Evolutionary conservation across 2,888 invertebrate species (phyloP), one percentile per base, ranked within the genome.

Genomic region (Leptopilina drosophilae): DNA sequence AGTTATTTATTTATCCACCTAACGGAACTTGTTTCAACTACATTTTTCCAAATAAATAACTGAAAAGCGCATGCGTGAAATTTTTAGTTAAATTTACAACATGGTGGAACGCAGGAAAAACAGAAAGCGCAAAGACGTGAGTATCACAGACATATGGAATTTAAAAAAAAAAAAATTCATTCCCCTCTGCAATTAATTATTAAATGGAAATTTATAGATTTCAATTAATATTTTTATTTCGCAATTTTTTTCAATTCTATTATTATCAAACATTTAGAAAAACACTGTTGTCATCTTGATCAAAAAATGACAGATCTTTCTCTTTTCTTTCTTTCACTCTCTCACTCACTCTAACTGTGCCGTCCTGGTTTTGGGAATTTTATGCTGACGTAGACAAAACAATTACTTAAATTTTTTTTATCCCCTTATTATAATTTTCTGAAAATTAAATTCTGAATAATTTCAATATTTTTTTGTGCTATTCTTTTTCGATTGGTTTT

Each of bases 31-130:
- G 4, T 1, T 11, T 9, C 49, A 49, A 49, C 49, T 49, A 49
- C 49, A 49, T 49, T 33, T 33, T 33, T 9, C 12, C 11, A 12
- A 12, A 49, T 11, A 49, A 2, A 46, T 11, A 66, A 66, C 15
- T 46, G 14, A 26, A 56, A 33, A 76, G 64, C 59, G 67, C 87
- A 85, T 85, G 86, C 79, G 85, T 85, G 85, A 83, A 77, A 79
- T 80, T 80, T 76, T 42, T 42, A 80, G 40, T 56, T 73, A 78
- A 86, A 89, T 87, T 87, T 84, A 89, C 87, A 93, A 93, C 88
- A 94, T 94, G 94, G 94, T 94, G 90, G 94, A 94, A 87, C 94
- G 94, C 91, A 93, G 93, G 90, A 94, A 94, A 93, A 93, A 93
- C 86, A 93, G 93, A 92, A 94, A 94, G 88, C 94, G 94, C 87